Base-by-base conservation (phyloP, 2,888 invertebrate species). In the Netelia fuscicornis region DNA sequence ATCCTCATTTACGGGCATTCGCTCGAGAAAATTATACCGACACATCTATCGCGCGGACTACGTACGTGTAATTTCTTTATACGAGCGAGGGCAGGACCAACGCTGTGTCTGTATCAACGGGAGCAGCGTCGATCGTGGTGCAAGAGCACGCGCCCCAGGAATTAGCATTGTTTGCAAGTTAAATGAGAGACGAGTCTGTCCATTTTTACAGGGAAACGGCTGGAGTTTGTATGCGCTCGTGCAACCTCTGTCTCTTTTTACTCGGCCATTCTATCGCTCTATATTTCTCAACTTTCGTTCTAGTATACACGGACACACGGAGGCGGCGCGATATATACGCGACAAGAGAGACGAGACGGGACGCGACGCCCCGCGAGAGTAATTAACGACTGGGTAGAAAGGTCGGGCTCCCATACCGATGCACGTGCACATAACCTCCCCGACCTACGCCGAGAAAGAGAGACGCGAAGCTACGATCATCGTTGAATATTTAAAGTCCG, bases 111-210 rank as follows among this genome's bases (percentile, higher is more conserved):
- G 30, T 60, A 68, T 67, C 25, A 75, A 62, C 83, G 25, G 54
- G 48, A 42, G 78, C 62, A 74, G 56, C 79, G 75, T 71, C 65
- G 44, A 83, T 75, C 54, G 75, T 56, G 64, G 79, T 79, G 83
- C 83, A 56, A 75, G 42, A 79, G 83, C 83, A 83, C 83, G 83
- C 76, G 79, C 71, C 83, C 56, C 65, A 65, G 64, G 80, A 83
- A 83, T 83, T 83, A 83, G 76, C 83, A 83, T 83, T 83, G 83
- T 83, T 83, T 83, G 83, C 83, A 83, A 80, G 83, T 83, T 83
- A 83, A 83, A 83, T 83, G 83, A 83, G 75, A 37, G 37, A 37
- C 37, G 79, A 76, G 75, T 80, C 79, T 75, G 75, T 58, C 70
- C 80, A 80, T 83, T 83, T 83, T 83, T 76, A 76, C 52, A n/a